Evolutionary conservation across 2,113 vertebrate species (phyloP).

Genomic region (Cyprinodon brontotheroides): DNA sequence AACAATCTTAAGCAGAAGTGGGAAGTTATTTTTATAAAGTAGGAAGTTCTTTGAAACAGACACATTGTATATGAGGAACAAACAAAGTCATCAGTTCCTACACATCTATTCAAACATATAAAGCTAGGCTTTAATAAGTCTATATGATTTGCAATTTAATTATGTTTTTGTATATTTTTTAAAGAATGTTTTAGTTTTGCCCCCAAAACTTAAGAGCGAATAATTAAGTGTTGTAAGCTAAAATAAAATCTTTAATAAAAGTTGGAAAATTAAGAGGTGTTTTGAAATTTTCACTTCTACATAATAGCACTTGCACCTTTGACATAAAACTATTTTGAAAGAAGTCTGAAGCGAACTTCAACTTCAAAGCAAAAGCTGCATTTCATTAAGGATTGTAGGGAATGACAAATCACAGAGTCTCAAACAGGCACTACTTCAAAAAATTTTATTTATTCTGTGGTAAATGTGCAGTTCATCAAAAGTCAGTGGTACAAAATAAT

Average conservation of each 20-base stretch:
- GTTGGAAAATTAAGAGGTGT: neutral
- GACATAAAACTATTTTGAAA: neutral
- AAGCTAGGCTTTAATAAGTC: neutral
- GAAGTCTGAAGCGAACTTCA: neutral
- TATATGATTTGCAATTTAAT: neutral
- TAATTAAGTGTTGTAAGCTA: neutral
- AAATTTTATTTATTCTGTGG: neutral
- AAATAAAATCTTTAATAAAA: neutral
- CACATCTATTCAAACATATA: constrained; percentile 2
- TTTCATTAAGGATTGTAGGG: neutral
- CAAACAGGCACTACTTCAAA: neutral
- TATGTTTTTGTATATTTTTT: neutral
- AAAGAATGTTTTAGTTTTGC: neutral
- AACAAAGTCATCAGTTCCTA: neutral
- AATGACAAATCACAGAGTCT: constrained; percentile 7
- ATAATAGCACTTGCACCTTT: neutral
- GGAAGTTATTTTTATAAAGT: constrained; percentile 10
- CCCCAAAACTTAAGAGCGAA: neutral
- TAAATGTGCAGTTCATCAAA: neutral
- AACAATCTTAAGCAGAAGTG: constrained; percentile 24
- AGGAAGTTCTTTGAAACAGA: constrained; percentile 24
- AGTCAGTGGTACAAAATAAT: neutral
- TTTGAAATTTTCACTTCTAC: neutral
- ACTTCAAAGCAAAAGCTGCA: constrained; percentile 28
- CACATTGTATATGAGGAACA: neutral